These are phyloP conservation scores for Dolichotis patagonum DNA, from an alignment of 2,113 vertebrate species.

Conservation along the genomic window DNA sequence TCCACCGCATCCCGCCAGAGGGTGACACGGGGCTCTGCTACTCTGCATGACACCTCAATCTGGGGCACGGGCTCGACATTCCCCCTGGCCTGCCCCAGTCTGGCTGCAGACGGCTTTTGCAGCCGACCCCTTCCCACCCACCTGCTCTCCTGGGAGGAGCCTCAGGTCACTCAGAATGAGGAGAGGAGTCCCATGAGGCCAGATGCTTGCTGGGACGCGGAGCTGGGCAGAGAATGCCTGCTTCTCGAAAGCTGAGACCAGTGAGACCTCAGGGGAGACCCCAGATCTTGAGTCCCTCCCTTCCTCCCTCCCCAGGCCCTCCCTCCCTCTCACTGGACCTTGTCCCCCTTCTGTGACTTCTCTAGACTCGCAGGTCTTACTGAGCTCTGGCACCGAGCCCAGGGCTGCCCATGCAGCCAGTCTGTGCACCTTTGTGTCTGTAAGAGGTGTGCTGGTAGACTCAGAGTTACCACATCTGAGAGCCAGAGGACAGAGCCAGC, in stretches of 20 bases:
- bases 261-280: neutral
- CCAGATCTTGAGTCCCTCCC: neutral
- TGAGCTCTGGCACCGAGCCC: fast-evolving
- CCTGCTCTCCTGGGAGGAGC: neutral
- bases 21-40: fast-evolving
- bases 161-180: neutral
- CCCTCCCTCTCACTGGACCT: fast-evolving
- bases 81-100: neutral
- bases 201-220: neutral
- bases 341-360: fast-evolving
- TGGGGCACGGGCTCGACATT: neutral
- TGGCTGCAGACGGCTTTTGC: neutral
- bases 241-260: neutral
- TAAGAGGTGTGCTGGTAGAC: fast-evolving
- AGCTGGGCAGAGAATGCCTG: no score
- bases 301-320: neutral
- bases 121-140: fast-evolving
- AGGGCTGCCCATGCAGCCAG: fast-evolving
- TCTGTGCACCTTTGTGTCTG: fast-evolving
- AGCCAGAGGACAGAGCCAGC: neutral
- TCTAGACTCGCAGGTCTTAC: neutral
- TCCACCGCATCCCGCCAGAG: fast-evolving
- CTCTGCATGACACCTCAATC: neutral
- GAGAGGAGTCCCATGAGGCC: neutral
- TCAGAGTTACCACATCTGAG: fast-evolving